phyloP scores from a whole-genome alignment of 2,797 vertebrate genomes.

The Alcedo quadribrachys region DNA sequence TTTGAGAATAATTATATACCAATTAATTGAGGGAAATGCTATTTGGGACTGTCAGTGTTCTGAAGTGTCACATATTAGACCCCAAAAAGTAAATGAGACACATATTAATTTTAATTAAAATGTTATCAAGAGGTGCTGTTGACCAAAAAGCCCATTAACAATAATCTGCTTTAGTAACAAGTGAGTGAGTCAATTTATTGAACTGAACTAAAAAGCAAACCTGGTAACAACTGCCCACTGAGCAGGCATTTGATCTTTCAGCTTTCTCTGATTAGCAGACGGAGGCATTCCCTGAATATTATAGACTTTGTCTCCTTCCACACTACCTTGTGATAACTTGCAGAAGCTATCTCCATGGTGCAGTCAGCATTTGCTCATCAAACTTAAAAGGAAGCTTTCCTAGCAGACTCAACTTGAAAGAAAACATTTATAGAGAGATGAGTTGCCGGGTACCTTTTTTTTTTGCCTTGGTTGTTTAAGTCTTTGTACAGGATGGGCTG shows the following conservation, averaged over 20 bases:
- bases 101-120: conserved; percentile 66
- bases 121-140: conserved; percentile 55
- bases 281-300: conserved; percentile 30
- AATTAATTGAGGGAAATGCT: conserved; percentile 22
- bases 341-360: conserved; percentile 53
- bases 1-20: conserved; percentile 21
- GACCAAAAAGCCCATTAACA: conserved; percentile 61
- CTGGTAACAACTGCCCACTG: conserved; percentile 53
- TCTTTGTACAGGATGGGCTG: background rate
- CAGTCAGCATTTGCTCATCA: conserved; percentile 52
- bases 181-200: conserved; percentile 55
- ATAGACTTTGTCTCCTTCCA: conserved; percentile 27
- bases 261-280: conserved; percentile 55
- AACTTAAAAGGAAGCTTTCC: conserved; percentile 48
- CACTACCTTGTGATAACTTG: conserved; percentile 15
- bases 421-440: conserved; percentile 17
- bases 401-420: conserved; percentile 38
- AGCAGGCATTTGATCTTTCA: conserved; percentile 65
- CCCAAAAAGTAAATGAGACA: conserved; percentile 27
- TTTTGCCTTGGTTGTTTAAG: conserved; percentile 6
- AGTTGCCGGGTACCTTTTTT: conserved; percentile 32
- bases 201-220: conserved; percentile 56
- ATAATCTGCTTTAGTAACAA: conserved; percentile 50
- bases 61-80: conserved; percentile 30
- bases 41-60: background rate